Base-by-base conservation (phyloP, 1,140 invertebrate species). In the Heterodera carotae region DNA sequence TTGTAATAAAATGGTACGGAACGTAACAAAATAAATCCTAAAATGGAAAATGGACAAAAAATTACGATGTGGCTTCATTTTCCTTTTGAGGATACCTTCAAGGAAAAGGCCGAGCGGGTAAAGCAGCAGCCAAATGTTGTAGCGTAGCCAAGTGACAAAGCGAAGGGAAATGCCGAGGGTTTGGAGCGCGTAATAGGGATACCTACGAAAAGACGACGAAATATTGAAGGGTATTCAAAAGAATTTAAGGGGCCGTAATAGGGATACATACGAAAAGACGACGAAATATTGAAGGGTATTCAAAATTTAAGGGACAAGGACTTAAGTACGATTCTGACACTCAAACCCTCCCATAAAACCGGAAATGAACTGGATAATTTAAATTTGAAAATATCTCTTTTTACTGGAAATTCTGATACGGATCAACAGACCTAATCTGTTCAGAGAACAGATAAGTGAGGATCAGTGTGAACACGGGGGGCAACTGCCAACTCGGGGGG, bases 1-100 rank as follows among this genome's bases (percentile, higher is more conserved):
- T 33, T 29, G 62, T 77, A 77, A 29, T 78, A 77, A 48, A 73
- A 75, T 8, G 76, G 76, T 3, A 78, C 76, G 53, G 76, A 76
- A 12, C 33, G 25, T 18, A 77, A 22, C 25, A 77, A 31, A 39
- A 33, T 43, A 29, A 77, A 48, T 27, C 34, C 76, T 77, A n/a
- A 75, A 77, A 78, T n/a, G n/a, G n/a, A 6, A 34, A 31, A 29
- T 39, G 4, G 10, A 29, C 29, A 4, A 31, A 6, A 31, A 39
- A 43, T 43, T 25, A n/a, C 18, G n/a, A 53, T 34, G 5, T 43
- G 12, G 39, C 12, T 2, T 12, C 1, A 29, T 22, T 62, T 48
- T n/a, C 43, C 79, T 8, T 8, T 8, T 43, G 25, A n/a, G n/a
- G n/a, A n/a, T 64, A 78, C 76, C 69, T 39, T 77, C 76, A 10